phyloP scores from a whole-genome alignment of 2,888 invertebrate genomes.

The Dascillus cervinus region DNA sequence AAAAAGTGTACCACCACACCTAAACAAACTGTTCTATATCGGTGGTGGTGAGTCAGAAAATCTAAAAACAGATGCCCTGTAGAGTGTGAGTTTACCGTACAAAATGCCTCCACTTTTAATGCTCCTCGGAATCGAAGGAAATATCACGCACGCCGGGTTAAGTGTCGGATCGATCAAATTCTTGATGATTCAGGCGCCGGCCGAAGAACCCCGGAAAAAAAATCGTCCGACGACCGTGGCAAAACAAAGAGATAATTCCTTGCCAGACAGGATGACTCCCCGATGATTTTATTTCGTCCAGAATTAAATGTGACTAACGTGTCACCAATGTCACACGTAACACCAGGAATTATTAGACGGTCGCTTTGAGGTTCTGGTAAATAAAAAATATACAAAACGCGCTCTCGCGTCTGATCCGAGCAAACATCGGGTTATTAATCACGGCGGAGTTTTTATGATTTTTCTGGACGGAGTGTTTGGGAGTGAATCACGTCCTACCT shows the following conservation, averaged over 20 bases:
- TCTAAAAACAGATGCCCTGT: slow-evolving; percentile 31
- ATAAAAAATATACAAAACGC: no score
- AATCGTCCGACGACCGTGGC: slow-evolving; percentile 2
- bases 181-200: no score
- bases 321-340: no score
- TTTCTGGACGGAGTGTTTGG: no score
- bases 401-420: no score
- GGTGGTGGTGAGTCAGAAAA: slow-evolving; percentile 28
- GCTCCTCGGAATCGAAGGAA: no score
- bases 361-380: no score
- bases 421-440: no score
- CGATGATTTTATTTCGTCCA: slow-evolving; percentile 13
- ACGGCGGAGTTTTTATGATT: no score
- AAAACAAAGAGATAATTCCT: slow-evolving; percentile 11
- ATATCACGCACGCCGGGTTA: no score
- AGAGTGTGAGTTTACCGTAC: slow-evolving; percentile 14
- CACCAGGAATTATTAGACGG: no score
- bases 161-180: no score
- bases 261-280: slow-evolving; percentile 13
- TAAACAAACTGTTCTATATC: slow-evolving; percentile 36
- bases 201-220: slow-evolving; percentile 6
- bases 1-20: slow-evolving; percentile 27
- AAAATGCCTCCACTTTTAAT: slow-evolving; percentile 16
- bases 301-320: slow-evolving; percentile 14
- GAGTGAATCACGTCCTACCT: slow-evolving; percentile 8